These are phyloP conservation scores for Drosophila asahinai DNA, from an alignment of 1,140 invertebrate genomes.

Conservation along the genomic window DNA sequence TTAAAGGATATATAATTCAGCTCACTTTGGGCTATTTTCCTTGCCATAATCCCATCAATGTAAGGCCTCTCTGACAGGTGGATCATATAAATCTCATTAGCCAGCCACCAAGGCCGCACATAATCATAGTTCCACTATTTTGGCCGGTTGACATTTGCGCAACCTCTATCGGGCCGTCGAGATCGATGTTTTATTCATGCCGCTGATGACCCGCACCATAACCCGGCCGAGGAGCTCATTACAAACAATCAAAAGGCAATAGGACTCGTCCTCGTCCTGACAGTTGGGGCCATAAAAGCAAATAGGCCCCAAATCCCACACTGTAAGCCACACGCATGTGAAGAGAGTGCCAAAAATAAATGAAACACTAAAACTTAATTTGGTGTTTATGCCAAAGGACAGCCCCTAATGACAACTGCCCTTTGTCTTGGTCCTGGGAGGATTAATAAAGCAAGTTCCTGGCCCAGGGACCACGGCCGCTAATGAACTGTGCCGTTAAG, in stretches of 20 bases:
- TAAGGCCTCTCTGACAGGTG: neutral
- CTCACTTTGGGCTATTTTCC: neutral
- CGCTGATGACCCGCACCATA: conserved; percentile 36
- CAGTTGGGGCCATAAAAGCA: conserved; percentile 33
- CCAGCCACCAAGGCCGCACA: neutral
- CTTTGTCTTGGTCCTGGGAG: conserved; percentile 56
- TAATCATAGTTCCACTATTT: conserved; percentile 9
- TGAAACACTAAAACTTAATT: conserved; percentile 81
- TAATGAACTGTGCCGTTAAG: conserved; percentile 77
- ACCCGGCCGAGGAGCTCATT: conserved; percentile 53
- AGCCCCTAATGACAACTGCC: conserved; percentile 72
- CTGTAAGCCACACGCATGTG: conserved; percentile 21
- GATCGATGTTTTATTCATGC: conserved; percentile 62
- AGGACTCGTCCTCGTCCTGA: conserved; percentile 13
- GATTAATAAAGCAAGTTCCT: conserved; percentile 77
- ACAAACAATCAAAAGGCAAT: conserved; percentile 80
- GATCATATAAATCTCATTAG: conserved; percentile 23
- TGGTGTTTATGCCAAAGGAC: conserved; percentile 71
- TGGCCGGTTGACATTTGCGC: conserved; percentile 37
- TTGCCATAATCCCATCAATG: neutral
- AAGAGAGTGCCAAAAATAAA: conserved; percentile 59
- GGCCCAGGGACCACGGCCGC: conserved; percentile 38
- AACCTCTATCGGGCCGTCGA: conserved; percentile 35
- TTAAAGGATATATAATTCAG: too few relatives aligned
- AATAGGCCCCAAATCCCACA: conserved; percentile 36